Conservation (phyloP, 2,888 invertebrate genomes). For the Meloe dianella region DNA sequence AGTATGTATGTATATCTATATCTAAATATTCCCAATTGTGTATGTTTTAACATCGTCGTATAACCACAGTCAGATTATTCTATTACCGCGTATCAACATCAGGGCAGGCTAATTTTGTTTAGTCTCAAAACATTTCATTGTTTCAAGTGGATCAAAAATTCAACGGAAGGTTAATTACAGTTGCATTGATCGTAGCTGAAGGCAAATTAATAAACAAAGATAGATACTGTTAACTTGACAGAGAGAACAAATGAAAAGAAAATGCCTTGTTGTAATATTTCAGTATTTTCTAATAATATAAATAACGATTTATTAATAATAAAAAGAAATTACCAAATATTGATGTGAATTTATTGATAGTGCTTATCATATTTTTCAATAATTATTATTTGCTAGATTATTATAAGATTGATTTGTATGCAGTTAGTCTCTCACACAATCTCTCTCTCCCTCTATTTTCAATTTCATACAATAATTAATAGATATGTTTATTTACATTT, state of each 20-base stretch:
- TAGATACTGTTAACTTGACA: neutral
- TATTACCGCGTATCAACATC: conserved; percentile 74
- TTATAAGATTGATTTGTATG: no score
- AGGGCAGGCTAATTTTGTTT: conserved; percentile 68
- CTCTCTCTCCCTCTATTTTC: neutral
- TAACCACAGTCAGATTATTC: conserved; percentile 68
- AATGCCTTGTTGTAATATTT: neutral
- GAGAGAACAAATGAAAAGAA: neutral
- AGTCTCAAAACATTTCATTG: conserved; percentile 72
- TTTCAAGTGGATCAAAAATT: conserved; percentile 73
- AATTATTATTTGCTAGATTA: no score
- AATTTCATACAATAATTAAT: neutral
- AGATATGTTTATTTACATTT: conserved; percentile 18
- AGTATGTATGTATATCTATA: no score
- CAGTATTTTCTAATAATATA: no score
- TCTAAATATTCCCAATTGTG: no score
- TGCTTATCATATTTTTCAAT: no score
- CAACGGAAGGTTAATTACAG: conserved; percentile 69
- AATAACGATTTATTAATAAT: no score
- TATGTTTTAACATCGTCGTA: conserved; percentile 44
- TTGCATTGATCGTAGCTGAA: conserved; percentile 61
- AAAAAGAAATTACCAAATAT: no score
- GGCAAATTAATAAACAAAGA: conserved; percentile 24
- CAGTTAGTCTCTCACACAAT: no score
- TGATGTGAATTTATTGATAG: no score